phyloP scores from a whole-genome alignment of 2,113 vertebrate genomes.

The Aythya baeri region DNA sequence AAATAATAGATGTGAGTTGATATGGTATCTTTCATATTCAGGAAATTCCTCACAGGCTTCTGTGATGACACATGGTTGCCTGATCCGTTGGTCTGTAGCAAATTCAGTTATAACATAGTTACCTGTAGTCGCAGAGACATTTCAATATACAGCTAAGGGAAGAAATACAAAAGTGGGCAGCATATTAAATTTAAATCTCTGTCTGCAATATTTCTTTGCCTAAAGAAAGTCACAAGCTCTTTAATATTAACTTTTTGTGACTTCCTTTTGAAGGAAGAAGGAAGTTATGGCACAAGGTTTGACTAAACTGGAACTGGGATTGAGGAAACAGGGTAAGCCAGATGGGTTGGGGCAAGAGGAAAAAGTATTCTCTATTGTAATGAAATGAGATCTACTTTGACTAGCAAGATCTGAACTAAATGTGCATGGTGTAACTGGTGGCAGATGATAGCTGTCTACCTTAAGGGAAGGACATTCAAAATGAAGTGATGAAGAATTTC shows the following conservation, averaged over 20 bases:
- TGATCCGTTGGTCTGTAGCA: constrained; percentile 1
- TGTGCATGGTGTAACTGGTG: not conserved
- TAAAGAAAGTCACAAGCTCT: not conserved
- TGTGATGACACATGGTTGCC: not conserved
- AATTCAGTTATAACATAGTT: not conserved
- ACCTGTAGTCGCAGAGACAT: not conserved
- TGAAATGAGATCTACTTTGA: not conserved
- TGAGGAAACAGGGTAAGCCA: not conserved
- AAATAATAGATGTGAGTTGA: not conserved
- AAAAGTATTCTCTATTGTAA: not conserved
- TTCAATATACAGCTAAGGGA: not conserved
- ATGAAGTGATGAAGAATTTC: not conserved
- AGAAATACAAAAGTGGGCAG: not conserved
- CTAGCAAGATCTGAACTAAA: not conserved
- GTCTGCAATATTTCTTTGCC: not conserved
- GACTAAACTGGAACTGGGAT: not conserved
- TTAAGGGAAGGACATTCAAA: not conserved
- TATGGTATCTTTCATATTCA: not conserved
- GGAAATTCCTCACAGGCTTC: not conserved
- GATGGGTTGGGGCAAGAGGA: not conserved
- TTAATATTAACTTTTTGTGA: not conserved
- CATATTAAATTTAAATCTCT: not conserved
- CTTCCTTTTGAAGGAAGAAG: not conserved
- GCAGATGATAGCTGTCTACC: not conserved
- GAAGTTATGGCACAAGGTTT: not conserved